Evolutionary conservation across 2,888 invertebrate genomes (phyloP), one percentile per base, ranked within the genome.

Genomic region (Diplolepis rosae): DNA sequence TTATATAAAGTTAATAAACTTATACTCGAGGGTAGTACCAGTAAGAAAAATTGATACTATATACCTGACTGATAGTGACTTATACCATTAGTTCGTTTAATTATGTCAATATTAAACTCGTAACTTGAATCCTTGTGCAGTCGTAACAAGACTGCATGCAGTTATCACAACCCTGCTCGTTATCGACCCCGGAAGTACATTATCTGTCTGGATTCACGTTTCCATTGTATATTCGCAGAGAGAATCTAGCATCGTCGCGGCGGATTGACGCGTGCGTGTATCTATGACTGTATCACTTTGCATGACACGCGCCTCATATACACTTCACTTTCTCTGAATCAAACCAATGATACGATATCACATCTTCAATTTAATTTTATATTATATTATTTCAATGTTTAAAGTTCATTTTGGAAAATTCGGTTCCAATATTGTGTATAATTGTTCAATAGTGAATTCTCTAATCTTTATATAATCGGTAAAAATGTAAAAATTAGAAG

Each of bases 181-280:
- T 75, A 75, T 76, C 81, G 75, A 75, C 72, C 69, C 83, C 82
- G 83, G 83, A 82, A 83, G 74, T 73, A 70, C 68, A 74, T 76
- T 79, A 79, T 80, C 82, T 77, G 73, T 61, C 35, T 54, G 75
- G 77, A 80, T 77, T 77, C 79, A 66, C 73, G 70, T 78, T 77
- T 74, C 78, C 65, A 75, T 77, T 76, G 67, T 71, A 65, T 66
- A 70, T 70, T 72, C 70, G 69, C 27, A 69, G 68, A 75, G 65
- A 51, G 65, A 48, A 45, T 42, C 61, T 42, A 35, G 45, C 61
- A 50, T 72, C 48, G 61, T n/a, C 24, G 39, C 15, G 39, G 39
- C 15, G 39, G 61, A 42, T 61, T 61, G 61, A 61, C 61, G 61
- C 39, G 61, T 61, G 61, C 61, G 9, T 39, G n/a, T 61, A 61